Base-by-base conservation (phyloP, 2,797 vertebrate genomes). In the Potorous gilbertii region DNA sequence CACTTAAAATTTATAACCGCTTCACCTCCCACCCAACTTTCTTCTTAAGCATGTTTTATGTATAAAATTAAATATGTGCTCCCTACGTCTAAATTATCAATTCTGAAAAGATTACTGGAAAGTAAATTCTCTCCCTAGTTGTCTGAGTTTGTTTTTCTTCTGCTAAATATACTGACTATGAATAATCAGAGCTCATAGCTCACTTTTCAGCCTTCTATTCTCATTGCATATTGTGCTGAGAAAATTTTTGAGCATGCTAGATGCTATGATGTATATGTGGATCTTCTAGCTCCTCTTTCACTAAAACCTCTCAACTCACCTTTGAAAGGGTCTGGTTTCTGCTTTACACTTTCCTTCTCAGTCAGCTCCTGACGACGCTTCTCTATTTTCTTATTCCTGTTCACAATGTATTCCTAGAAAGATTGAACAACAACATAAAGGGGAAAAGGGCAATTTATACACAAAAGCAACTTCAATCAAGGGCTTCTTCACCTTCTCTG, bases 351-450 rank as follows among this genome's bases (percentile, higher is more conserved):
- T 52, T 98, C 98, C 56, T 99, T 99, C 54, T 99, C 98, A 0
- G 98, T 97, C 93, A 99, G n/a, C 52, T 99, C 98, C 94, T 98
- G 98, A 34, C 98, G 98, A 1, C 98, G 98, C 95, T 98, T 99
- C 97, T 98, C 98, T 4, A 99, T 99, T 40, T 99, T 99, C 95
- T 98, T 99, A 91, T 99, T 99, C 95, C 98, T 98, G 92, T 99
- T 99, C 56, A 99, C 74, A 0, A 98, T 98, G 96, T 99, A 99
- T 8, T 99, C 98, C 99, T 99, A 56, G 21, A 94, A 55, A 40
- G 29, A 3, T 56, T 52, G 11, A 56, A 34, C 66, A 59, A 93
- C 0, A 2, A 54, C 90, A 92, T n/a, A 5, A 28, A 74, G 55
- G 92, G 55, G 93, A 57, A 91, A 4, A 11, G 81, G 81, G 9